phyloP scores from a whole-genome alignment of 2,113 vertebrate genomes.

The Columba janthina region DNA sequence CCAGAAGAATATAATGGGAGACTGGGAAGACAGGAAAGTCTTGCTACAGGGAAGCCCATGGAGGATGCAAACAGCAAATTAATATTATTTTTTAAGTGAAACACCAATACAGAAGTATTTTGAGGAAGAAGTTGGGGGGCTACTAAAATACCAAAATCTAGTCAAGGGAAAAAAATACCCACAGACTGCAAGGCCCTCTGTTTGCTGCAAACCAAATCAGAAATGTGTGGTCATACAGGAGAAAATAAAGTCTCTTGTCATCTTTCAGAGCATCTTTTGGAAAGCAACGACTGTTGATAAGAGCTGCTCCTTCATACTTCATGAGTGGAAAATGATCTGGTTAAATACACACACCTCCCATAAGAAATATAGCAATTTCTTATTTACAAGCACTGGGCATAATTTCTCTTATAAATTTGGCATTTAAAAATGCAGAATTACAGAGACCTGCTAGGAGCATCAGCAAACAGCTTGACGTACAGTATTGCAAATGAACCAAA shows the following conservation, averaged over 20 bases:
- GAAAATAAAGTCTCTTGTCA: not conserved
- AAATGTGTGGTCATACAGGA: not conserved
- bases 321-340: not conserved
- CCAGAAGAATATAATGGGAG: no score
- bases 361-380: not conserved
- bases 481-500: conserved; percentile 37
- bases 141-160: not conserved
- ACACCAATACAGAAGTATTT: not conserved
- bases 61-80: no score
- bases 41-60: no score
- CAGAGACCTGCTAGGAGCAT: not conserved
- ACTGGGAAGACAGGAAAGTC: no score
- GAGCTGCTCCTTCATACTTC: not conserved
- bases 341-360: not conserved
- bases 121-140: not conserved
- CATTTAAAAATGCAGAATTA: conserved; percentile 2
- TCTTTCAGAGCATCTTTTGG: not conserved
- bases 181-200: not conserved
- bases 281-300: not conserved
- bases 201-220: not conserved
- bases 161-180: not conserved
- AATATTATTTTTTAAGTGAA: not conserved
- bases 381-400: not conserved
- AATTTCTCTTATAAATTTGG: conserved; percentile 15
- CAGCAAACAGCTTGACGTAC: conserved; percentile 20